Base-by-base conservation (phyloP, 2,888 invertebrate species). In the Oithona nana region DNA sequence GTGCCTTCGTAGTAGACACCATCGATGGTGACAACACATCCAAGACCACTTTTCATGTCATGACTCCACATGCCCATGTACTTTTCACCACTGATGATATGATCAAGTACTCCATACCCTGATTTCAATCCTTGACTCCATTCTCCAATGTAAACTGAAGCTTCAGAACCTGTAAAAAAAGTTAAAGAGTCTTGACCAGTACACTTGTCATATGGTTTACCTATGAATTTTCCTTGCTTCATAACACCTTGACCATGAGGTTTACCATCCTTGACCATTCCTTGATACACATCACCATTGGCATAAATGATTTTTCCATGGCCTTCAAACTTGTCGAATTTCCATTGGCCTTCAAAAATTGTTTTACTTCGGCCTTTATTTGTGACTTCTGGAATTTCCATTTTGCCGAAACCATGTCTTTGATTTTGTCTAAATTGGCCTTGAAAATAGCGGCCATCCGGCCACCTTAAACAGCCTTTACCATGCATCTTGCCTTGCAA, bases 1-100 rank as follows among this genome's bases (percentile, higher is more conserved):
- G 80, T 79, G 16, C 92, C 92, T 75, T 90, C 90, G 69, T 89
- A 90, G 73, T 90, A 92, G 71, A 88, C 84, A 0, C 89, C 90
- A 71, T 88, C 88, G 63, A 88, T 77, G 0, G 89, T 89, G 20
- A 92, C 87, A 63, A 90, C 86, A 64, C 86, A 76, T 2, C 90
- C 92, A 69, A 81, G 82, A 0, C 90, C 92, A 69, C 86, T 83
- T 65, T 85, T 83, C 71, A 82, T 81, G 71, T 87, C 86, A 66
- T 89, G 88, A 64, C 78, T 80, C 87, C 90, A 92, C 73, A 82
- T 82, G 4, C 92, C 92, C 72, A 92, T 79, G 73, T 90, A 92
- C 72, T 90, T 89, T 72, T 89, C 88, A 1, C 89, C 80, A 78
- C 65, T 22, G 58, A 61, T 28, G 39, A 87, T 84, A 69, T 89